Base-by-base conservation (phyloP, 2,888 invertebrate genomes). In the Pherbina coryleti region DNA sequence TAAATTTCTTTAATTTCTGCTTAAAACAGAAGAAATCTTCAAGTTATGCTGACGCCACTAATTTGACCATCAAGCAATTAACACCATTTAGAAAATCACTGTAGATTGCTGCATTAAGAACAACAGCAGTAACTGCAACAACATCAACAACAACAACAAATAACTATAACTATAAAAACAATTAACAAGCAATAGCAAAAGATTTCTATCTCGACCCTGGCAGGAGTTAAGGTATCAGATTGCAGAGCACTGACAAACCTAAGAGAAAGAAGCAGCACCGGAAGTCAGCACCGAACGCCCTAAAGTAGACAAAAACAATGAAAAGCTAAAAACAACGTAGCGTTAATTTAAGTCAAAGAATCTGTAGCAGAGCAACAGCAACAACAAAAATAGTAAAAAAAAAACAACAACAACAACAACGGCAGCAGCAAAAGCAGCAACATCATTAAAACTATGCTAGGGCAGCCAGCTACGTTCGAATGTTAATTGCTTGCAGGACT, bases 401-500 rank as follows among this genome's bases (percentile, higher is more conserved):
- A 22, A n/a, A 22, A 37, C 49, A 44, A 62, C 9, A 28, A 62
- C 25, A 62, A 62, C 22, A 62, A 62, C 62, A 28, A 62, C 25
- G 31, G 17, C 67, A 44, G 17, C n/a, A 37, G 22, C 44, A 49
- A 22, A 34, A 37, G 17, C 9, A 67, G 44, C 67, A 49, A 7
- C 66, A 37, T 49, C 25, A 14, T 25, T 37, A 22, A 49, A 17
- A 49, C 44, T 28, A 19, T 19, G 1, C 44, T n/a, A n/a, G 8
- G 22, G 37, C 14, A 49, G 44, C 60, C 14, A 49, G 44, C 60
- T n/a, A 62, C 2, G 25, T 19, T 31, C 25, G 28, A 73, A 60
- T 60, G 60, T 37, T 60, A 62, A 73, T 73, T 62, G 73, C 73
- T 49, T 17, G 14, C 19, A 73, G 73, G 17, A 49, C 62, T 62